A percentile compares a stretch with the other conserved stretches of the same genome.
These are phyloP conservation scores for Caenorhabditis tropicalis DNA, from an alignment of 1,140 invertebrate genomes.

Conservation along the genomic window DNA sequence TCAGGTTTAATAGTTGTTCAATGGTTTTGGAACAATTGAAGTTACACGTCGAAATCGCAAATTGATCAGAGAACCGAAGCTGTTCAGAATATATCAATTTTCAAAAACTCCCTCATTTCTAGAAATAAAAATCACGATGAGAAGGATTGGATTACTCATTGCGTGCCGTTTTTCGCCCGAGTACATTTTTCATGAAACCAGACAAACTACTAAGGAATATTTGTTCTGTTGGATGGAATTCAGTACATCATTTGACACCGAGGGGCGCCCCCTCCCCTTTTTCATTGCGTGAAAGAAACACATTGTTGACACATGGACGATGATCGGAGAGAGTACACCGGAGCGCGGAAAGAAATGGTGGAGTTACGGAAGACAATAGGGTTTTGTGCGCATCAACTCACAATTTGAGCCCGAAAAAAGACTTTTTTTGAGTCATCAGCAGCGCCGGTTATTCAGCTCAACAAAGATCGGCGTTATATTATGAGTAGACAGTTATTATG, in stretches of 20 bases:
- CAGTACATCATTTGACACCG: conserved; percentile 36
- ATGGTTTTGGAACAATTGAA: too few relatives aligned
- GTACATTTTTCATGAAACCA: conserved; percentile 17
- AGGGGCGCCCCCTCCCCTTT: neutral
- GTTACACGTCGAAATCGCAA: too few relatives aligned
- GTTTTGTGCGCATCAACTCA: neutral
- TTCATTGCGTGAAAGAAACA: neutral
- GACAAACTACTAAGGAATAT: conserved; percentile 9
- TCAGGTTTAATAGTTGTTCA: too few relatives aligned
- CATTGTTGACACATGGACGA: conserved; percentile 10
- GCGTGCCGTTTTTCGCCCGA: neutral
- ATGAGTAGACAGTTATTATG: neutral
- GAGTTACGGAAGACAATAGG: conserved; percentile 2
- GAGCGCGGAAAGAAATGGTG: neutral
- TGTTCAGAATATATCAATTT: too few relatives aligned
- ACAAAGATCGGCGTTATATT: neutral
- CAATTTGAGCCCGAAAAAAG: neutral
- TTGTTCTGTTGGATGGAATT: conserved; percentile 26
- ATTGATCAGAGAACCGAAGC: too few relatives aligned
- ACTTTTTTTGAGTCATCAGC: neutral
- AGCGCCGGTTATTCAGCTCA: neutral
- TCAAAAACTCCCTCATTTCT: neutral
- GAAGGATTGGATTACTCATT: conserved; percentile 16
- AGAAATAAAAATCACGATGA: neutral
- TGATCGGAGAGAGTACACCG: neutral